Conservation (phyloP, 2,797 vertebrate species). For the Anabacerthia variegaticeps region DNA sequence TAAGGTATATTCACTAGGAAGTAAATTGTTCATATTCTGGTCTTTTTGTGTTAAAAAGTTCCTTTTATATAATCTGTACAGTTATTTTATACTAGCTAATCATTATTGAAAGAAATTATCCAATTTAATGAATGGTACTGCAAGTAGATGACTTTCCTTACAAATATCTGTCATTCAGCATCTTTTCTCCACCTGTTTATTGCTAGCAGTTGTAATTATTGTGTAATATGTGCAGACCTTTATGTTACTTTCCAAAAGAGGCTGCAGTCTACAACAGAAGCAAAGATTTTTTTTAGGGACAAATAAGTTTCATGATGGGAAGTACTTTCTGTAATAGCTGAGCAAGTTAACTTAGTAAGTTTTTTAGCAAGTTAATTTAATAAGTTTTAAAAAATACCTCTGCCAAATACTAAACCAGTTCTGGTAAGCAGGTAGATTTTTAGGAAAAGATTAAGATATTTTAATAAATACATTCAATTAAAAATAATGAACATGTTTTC, state of each 20-base stretch:
- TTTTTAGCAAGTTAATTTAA: neutral
- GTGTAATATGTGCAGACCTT: neutral
- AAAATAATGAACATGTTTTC: neutral
- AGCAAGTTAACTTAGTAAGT: neutral
- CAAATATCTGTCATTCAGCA: neutral
- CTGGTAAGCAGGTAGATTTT: neutral
- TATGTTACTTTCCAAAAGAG: neutral
- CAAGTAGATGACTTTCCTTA: neutral
- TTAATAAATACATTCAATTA: neutral
- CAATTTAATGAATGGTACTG: neutral
- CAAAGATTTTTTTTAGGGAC: neutral
- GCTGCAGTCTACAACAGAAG: neutral
- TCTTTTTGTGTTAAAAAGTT: neutral
- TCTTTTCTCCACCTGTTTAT: neutral
- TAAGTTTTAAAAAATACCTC: neutral
- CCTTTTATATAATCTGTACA: neutral
- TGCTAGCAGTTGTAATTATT: neutral
- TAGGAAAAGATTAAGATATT: neutral
- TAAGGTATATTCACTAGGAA: neutral
- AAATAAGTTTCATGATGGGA: conserved; percentile 27
- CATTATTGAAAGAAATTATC: neutral
- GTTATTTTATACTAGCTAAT: neutral
- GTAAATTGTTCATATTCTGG: neutral
- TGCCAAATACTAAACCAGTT: neutral
- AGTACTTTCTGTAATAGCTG: conserved; percentile 5